Evolutionary conservation across 2,888 invertebrate species (phyloP), one percentile per base, ranked within the genome.

Genomic region (Oeneis ivallda): DNA sequence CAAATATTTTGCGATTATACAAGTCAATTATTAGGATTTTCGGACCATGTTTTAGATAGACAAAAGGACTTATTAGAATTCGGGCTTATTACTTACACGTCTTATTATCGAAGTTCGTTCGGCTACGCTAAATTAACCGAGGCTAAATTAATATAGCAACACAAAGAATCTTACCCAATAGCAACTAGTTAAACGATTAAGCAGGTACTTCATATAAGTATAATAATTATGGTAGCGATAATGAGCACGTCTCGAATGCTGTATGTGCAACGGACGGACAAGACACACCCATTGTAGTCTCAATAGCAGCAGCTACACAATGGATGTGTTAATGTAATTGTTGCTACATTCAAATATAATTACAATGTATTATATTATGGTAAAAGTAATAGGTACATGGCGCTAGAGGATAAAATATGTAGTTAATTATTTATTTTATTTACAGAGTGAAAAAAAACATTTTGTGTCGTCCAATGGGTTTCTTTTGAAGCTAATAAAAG

Each of bases 391-490:
- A 49, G 19, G 4, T 8, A n/a, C 19, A 49, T 53, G 53, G 15
- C 37, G 53, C 53, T 15, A 53, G 15, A 37, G 53, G 37, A 37
- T 34, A n/a, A 52, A 19, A n/a, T n/a, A n/a, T n/a, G n/a, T n/a
- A n/a, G 19, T 62, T 39, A 17, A 15, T 54, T 66, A 62, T 66
- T 61, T 52, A n/a, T 34, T n/a, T 52, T 34, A 34, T n/a, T n/a
- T n/a, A n/a, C n/a, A n/a, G n/a, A n/a, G n/a, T n/a, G n/a, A n/a
- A n/a, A n/a, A n/a, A n/a, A n/a, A n/a, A n/a, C n/a, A n/a, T n/a
- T n/a, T n/a, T n/a, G n/a, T n/a, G n/a, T n/a, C n/a, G n/a, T n/a
- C n/a, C n/a, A n/a, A n/a, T n/a, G n/a, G n/a, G n/a, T n/a, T n/a
- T n/a, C n/a, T n/a, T n/a, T n/a, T n/a, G n/a, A n/a, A n/a, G n/a